Evolutionary conservation across 2,888 invertebrate genomes (phyloP), one percentile per base, ranked within the genome.

Genomic region (Scotopteryx bipunctaria): DNA sequence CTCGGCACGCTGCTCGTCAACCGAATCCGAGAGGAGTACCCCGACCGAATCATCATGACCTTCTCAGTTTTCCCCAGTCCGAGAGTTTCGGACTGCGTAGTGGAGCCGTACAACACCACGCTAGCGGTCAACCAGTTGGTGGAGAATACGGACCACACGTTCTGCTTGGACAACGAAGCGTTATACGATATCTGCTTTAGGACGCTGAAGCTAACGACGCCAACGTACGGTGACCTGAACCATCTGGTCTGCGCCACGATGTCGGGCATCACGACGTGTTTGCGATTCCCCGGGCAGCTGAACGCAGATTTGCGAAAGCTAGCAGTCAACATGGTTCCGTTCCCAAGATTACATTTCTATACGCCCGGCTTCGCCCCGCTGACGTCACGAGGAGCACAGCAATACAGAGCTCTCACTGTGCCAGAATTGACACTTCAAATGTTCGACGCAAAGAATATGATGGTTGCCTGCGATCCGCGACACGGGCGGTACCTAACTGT

Each of bases 401-500:
- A 96, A 68, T 98, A 97, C 88, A 92, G 97, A 71, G 95, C 97
- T 16, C 84, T 97, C n/a, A 96, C 97, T 0, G 98, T 98, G 0
- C 97, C 97, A 0, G 97, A 98, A 81, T 89, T 98, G 45, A 97
- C 97, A 1, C 67, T 81, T 31, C 89, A 89, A 59, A 88, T 89
- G 88, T 89, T 89, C 50, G 79, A 95, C 92, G 91, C 95, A 91
- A 83, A 96, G 93, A 93, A 91, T 93, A 81, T 96, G 96, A 92
- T 97, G 97, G 96, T 96, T 1, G 97, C 98, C 0, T 97, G 97
- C 73, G 97, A 97, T 77, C 97, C 97, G 0, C 91, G 97, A 33
- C 97, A 97, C 74, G 97, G 97, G 14, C 92, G 97, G 57, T 98
- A 97, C 75, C 87, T 97, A 42, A 97, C 97, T 0, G 97, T 97